Base-by-base conservation (phyloP, 2,113 vertebrate species). In the Melanostigma gelatinosum region DNA sequence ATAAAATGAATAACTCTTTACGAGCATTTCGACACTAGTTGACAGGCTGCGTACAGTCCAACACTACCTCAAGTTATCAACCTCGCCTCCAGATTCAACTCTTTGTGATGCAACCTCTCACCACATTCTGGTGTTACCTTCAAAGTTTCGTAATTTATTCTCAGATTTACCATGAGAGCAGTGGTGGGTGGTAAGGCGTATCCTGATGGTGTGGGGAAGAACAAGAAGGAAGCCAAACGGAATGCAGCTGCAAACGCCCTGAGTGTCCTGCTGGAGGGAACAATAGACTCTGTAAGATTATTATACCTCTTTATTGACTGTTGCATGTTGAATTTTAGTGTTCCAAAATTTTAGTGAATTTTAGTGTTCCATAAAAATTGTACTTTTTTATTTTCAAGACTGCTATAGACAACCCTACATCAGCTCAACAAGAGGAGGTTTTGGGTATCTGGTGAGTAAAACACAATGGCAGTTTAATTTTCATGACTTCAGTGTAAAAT, bases 121-220 rank as follows among this genome's bases (percentile, higher is more conserved):
- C 44, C 18, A 16, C 7, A 6, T 24, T 34, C 13, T 40, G 12
- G 11, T 9, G 8, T 20, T 10, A 29, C 16, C 42, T 38, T 8
- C 44, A 44, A 6, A 46, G 6, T 42, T 34, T 44, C 22, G 0
- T 57, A 0, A 52, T 57, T 44, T 61, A 0, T 34, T 44, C 46
- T 11, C 55, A 96, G 95, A 24, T 96, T 95, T 62, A 89, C 69
- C 0, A 0, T 91, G 0, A 87, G 54, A 82, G 94, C 12, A 0
- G 22, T 93, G 8, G 0, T 96, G 1, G 75, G 92, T 64, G 83
- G 71, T 4, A 66, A 78, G 11, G 1, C 0, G 0, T 71, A 57
- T 71, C 34, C 68, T 7, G 36, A 71, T 0, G 68, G 68, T 27
- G n/a, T 27, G 22, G 68, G 68, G n/a, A 71, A 71, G n/a, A 71